A percentile compares a stretch with the other conserved stretches of the same genome.
Conservation (phyloP, 2,797 vertebrate species). For the Benthosema pterotum region DNA sequence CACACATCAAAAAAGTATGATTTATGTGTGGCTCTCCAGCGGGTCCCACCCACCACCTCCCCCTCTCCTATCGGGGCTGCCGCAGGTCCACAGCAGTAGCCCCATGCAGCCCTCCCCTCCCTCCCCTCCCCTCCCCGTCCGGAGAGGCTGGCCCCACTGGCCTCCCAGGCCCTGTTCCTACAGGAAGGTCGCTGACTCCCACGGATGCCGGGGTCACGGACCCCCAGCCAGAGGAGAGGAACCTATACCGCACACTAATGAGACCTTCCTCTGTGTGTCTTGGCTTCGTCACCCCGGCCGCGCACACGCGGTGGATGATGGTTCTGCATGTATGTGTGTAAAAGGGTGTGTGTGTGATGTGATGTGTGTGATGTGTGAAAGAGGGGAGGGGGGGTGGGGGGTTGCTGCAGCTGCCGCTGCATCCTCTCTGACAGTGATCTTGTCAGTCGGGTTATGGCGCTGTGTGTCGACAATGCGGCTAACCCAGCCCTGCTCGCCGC, state of each 20-base stretch:
- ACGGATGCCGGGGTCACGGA: slow-evolving; percentile 67
- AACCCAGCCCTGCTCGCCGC: slow-evolving; percentile 65
- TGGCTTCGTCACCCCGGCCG: slow-evolving; percentile 55
- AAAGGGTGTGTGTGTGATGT: slow-evolving; percentile 25
- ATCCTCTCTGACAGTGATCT: slow-evolving; percentile 62
- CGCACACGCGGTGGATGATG: slow-evolving; percentile 56
- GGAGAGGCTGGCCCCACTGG: slow-evolving; percentile 22
- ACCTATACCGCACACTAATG: slow-evolving; percentile 74
- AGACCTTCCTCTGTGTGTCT: slow-evolving; percentile 66
- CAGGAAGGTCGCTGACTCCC: slow-evolving; percentile 73
- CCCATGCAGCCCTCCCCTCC: too few relatives aligned
- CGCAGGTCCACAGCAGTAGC: slow-evolving; percentile 59
- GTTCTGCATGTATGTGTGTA: slow-evolving; percentile 22
- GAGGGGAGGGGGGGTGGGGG: background rate
- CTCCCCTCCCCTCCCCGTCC: slow-evolving; percentile 53
- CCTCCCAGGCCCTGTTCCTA: slow-evolving; percentile 62
- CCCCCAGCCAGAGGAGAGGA: slow-evolving; percentile 56
- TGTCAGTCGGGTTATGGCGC: slow-evolving; percentile 61
- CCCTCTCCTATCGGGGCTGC: slow-evolving; percentile 62
- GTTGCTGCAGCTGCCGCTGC: slow-evolving; percentile 66
- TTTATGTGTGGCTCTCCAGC: slow-evolving; percentile 71
- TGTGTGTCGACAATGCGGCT: slow-evolving; percentile 67
- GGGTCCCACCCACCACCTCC: too few relatives aligned
- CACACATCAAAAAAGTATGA: slow-evolving; percentile 77
- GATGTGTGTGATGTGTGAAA: slow-evolving; percentile 17